Conservation (phyloP, 2,888 invertebrate genomes). For the Chesias legatella region DNA sequence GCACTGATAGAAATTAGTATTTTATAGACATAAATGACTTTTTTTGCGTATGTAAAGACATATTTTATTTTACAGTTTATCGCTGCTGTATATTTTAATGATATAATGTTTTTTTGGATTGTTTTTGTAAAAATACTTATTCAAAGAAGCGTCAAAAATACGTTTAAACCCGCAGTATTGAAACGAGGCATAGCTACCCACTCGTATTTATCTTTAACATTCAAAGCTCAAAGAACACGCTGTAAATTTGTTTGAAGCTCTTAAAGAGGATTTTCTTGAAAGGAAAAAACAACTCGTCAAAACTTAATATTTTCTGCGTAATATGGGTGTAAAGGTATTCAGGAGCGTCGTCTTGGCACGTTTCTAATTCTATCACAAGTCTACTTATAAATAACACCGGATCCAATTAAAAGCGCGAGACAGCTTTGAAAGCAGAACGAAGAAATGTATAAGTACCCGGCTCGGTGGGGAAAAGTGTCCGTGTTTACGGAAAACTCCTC, state of each 20-base stretch:
- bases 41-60: no score
- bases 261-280: constrained; percentile 60
- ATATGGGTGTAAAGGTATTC: constrained; percentile 50
- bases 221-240: constrained; percentile 45
- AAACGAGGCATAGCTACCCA: constrained; percentile 29
- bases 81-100: no score
- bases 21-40: no score
- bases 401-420: constrained; percentile 76
- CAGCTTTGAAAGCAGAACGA: constrained; percentile 70
- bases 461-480: constrained; percentile 68
- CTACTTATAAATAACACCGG: constrained; percentile 71
- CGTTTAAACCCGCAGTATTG: constrained; percentile 3
- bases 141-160: constrained; percentile 3
- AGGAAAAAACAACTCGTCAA: constrained; percentile 60
- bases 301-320: constrained; percentile 64
- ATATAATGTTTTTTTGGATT: no score
- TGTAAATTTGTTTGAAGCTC: constrained; percentile 66
- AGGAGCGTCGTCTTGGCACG: constrained; percentile 65
- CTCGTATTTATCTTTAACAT: constrained; percentile 40
- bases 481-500: constrained; percentile 78
- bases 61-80: no score
- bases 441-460: constrained; percentile 63
- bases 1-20: no score
- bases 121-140: neutral
- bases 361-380: constrained; percentile 77